These are phyloP conservation scores for Xestia c-nigrum DNA, from an alignment of 2,888 invertebrate species.

Conservation along the genomic window DNA sequence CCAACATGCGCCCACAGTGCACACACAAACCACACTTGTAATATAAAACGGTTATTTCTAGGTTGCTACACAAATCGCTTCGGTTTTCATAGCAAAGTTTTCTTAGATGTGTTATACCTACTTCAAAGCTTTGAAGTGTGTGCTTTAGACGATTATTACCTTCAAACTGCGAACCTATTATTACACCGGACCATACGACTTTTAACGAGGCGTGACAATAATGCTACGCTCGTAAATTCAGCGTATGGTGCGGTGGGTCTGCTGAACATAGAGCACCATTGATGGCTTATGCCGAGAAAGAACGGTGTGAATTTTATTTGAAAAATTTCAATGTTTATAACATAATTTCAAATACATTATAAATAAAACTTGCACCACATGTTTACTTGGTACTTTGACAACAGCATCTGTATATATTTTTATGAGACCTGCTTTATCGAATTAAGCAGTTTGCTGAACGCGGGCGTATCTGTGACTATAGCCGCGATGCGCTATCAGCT, in stretches of 20 bases:
- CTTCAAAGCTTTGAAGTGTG: constrained; percentile 70
- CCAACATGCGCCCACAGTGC: constrained; percentile 58
- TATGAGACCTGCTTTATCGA: constrained; percentile 57
- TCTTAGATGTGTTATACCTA: constrained; percentile 68
- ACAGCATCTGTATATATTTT: constrained; percentile 63
- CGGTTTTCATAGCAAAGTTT: constrained; percentile 66
- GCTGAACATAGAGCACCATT: constrained; percentile 30
- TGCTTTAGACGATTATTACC: constrained; percentile 61
- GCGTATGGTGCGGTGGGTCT: constrained; percentile 51
- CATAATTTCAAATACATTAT: not conserved
- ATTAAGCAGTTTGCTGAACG: constrained; percentile 50
- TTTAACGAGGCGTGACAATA: constrained; percentile 2
- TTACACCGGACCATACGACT: constrained; percentile 49
- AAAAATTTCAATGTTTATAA: not conserved
- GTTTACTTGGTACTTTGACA: constrained; percentile 48
- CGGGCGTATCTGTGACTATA: constrained; percentile 66
- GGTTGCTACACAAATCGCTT: constrained; percentile 73
- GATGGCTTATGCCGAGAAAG: constrained; percentile 44
- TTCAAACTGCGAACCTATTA: constrained; percentile 43
- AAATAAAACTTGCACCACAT: constrained; percentile 63
- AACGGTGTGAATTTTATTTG: constrained; percentile 58
- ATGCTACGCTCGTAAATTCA: constrained; percentile 14
- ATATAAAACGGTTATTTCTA: constrained; percentile 64
- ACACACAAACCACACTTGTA: constrained; percentile 65
- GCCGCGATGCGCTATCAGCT: constrained; percentile 64